These are phyloP conservation scores for Atta texana DNA, from an alignment of 1,140 invertebrate species.

Conservation along the genomic window DNA sequence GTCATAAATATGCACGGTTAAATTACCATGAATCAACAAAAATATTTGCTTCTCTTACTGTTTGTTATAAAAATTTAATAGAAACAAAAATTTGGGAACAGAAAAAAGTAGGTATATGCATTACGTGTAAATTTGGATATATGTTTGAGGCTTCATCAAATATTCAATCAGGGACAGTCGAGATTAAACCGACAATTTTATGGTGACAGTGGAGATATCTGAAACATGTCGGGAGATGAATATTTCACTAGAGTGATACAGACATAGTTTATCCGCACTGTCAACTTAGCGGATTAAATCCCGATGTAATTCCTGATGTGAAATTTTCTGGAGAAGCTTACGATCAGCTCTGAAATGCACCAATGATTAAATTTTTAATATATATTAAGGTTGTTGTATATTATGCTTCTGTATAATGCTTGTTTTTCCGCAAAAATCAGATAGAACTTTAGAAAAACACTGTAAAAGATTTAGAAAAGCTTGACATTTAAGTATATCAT, in stretches of 20 bases:
- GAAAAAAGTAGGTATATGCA: not conserved
- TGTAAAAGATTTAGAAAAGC: not conserved
- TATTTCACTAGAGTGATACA: constrained; percentile 28
- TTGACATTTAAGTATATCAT: not conserved
- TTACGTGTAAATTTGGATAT: not conserved
- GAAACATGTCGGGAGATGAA: constrained; percentile 28
- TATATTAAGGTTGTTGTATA: constrained; percentile 22
- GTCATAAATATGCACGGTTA: constrained; percentile 47
- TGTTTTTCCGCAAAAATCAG: not conserved
- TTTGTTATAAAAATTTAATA: not conserved
- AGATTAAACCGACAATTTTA: constrained; percentile 43
- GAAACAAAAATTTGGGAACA: not conserved
- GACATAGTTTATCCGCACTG: constrained; percentile 38
- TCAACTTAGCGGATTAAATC: constrained; percentile 35
- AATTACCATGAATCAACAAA: not conserved
- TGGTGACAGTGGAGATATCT: not conserved
- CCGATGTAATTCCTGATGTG: not conserved
- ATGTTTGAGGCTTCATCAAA: not conserved
- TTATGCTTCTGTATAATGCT: constrained; percentile 4
- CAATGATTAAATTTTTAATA: constrained; percentile 52
- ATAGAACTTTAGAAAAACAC: not conserved
- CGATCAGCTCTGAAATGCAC: constrained; percentile 8
- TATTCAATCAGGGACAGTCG: not conserved
- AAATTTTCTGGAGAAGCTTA: constrained; percentile 23
- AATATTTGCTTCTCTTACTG: not conserved